Evolutionary conservation across 1,140 invertebrate genomes (phyloP), one percentile per base, ranked within the genome.

Genomic region (Drosophila carrolli): DNA sequence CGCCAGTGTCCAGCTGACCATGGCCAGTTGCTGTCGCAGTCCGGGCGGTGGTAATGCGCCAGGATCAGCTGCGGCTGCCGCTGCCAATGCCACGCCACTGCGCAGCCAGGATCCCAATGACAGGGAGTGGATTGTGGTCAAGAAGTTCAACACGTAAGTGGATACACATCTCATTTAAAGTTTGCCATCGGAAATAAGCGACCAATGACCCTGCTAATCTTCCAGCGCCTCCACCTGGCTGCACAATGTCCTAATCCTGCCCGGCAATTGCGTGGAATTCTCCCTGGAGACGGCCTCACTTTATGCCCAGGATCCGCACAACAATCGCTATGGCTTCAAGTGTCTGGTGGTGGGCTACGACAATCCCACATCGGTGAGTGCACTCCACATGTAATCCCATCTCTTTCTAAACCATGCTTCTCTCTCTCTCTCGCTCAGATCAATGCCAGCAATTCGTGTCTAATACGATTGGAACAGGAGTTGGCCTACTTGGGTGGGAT

Each of bases 231-330:
- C 94, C 47, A 97, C 97, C 57, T 99, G 98, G 98, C 97, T 98
- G 2, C 95, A 96, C 82, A 95, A 95, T 77, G 95, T 97, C 4
- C 92, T 99, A 10, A 93, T 99, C 50, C 93, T 99, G 38, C 98
- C 98, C 68, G 98, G 98, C 19, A 98, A 98, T 92, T 97, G 98
- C 93, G 96, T 99, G 0, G 95, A 98, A 75, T 98, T 99, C 92
- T 98, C 97, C 0, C 89, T 99, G 85, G 98, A 99, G 93, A 99
- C 98, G 1, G 97, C 98, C 0, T 97, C 98, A 0, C 96, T 99
- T 93, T 99, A 99, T 93, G 95, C 98, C 65, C 97, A 97, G 91
- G 97, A 98, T 93, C 98, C 98, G 54, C 96, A 96, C 82, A 95
- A 95, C 5, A 94, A 93, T 79, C 85, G 96, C 46, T 99, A 95